phyloP scores from a whole-genome alignment of 2,113 vertebrate genomes.

The Ariopsis seemanni region DNA sequence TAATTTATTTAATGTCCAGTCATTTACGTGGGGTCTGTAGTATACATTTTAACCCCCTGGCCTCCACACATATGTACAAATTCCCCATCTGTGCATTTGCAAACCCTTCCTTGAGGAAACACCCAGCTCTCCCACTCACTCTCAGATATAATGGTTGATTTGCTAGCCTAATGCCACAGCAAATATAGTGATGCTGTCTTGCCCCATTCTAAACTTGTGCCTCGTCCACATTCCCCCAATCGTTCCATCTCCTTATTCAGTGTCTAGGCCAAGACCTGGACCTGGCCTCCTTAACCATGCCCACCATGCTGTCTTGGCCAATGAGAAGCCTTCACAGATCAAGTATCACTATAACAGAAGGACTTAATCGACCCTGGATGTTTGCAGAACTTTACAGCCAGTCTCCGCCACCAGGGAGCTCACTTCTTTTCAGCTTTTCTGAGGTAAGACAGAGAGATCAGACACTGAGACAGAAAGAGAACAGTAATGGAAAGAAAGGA shows the following conservation, averaged over 20 bases:
- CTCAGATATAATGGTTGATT: conserved; percentile 58
- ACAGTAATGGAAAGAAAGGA: conserved; percentile 37
- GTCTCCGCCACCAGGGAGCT: conserved; percentile 78
- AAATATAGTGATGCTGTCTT: conserved; percentile 85
- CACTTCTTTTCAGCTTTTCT: conserved; percentile 73
- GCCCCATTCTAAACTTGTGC: conserved; percentile 71
- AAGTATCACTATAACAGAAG: conserved; percentile 90
- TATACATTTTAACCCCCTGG: not conserved
- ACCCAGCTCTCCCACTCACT: conserved; percentile 20
- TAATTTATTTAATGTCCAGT: not conserved
- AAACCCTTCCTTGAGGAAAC: conserved; percentile 6
- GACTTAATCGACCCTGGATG: conserved; percentile 69
- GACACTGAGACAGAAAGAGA: conserved; percentile 47
- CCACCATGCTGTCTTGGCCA: conserved; percentile 66
- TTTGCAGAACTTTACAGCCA: conserved; percentile 78
- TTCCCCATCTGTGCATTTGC: not conserved
- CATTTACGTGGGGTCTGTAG: not conserved
- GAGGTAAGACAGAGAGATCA: conserved; percentile 76
- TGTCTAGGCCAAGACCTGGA: conserved; percentile 72
- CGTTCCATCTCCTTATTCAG: conserved; percentile 77
- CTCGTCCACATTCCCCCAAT: conserved; percentile 61
- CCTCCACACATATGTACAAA: not conserved
- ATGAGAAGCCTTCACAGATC: conserved; percentile 76
- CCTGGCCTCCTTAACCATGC: conserved; percentile 57
- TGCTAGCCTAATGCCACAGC: conserved; percentile 69